phyloP scores from a whole-genome alignment of 2,888 invertebrate species.

The Blera fallax region DNA sequence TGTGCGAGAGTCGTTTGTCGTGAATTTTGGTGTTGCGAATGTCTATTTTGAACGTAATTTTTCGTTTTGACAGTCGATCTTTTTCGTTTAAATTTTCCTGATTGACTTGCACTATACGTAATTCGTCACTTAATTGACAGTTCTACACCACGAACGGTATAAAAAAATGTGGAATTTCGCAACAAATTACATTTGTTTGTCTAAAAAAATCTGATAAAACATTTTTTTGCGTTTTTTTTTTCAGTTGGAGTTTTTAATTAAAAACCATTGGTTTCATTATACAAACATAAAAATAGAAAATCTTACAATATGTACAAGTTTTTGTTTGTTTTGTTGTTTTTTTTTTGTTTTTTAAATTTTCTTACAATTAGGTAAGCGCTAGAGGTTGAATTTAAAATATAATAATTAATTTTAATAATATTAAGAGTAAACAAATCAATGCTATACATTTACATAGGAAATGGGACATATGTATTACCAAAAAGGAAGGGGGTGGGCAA shows the following conservation, averaged over 20 bases:
- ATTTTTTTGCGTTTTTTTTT: slow-evolving; percentile 50
- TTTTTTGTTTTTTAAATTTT: slow-evolving; percentile 71
- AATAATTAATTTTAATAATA: slow-evolving; percentile 68
- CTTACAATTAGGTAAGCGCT: slow-evolving; percentile 71
- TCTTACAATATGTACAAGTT: slow-evolving; percentile 78
- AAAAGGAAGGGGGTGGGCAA: slow-evolving; percentile 37
- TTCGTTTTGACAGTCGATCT: too few relatives aligned
- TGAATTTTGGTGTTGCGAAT: too few relatives aligned
- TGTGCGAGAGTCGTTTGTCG: too few relatives aligned
- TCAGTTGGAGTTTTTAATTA: slow-evolving; percentile 76
- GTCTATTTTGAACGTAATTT: too few relatives aligned
- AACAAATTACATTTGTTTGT: too few relatives aligned
- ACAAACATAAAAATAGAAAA: slow-evolving; percentile 79
- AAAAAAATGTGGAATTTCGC: too few relatives aligned
- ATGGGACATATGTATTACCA: slow-evolving; percentile 54
- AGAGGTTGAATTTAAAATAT: slow-evolving; percentile 70
- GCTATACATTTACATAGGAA: slow-evolving; percentile 69
- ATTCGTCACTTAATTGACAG: too few relatives aligned
- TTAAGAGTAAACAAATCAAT: slow-evolving; percentile 69
- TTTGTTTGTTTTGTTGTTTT: slow-evolving; percentile 68
- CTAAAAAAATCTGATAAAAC: too few relatives aligned
- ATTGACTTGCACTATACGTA: too few relatives aligned
- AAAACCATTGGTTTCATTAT: slow-evolving; percentile 78
- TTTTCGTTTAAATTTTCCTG: too few relatives aligned
- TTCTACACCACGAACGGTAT: too few relatives aligned